Evolutionary conservation across 2,113 vertebrate genomes (phyloP), one percentile per base, ranked within the genome.

Genomic region (Elephas maximus): DNA sequence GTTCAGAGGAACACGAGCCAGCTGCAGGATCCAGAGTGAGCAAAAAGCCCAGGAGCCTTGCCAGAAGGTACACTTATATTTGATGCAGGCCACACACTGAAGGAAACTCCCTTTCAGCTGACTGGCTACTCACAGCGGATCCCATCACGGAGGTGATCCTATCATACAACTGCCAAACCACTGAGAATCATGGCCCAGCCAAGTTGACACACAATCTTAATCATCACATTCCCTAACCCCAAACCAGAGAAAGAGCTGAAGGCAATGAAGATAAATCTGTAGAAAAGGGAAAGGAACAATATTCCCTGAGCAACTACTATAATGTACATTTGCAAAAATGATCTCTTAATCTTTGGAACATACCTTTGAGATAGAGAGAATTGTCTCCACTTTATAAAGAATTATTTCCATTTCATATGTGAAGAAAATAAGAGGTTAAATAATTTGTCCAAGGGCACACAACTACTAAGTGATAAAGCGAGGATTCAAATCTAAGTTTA

Each of bases 401-500:
- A 87, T 88, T 51, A 30, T 71, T 44, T 94, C 78, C 21, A 73
- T 79, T 74, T 78, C 73, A 76, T 10, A 91, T 28, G 67, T 73
- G 53, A 48, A 79, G 76, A 77, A 83, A 90, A 79, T 62, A 57
- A 93, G 76, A 92, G 18, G 24, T 53, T 63, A 79, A 88, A 79
- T 73, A 30, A 65, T 81, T 88, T 93, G 14, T 28, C 44, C 60
- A 93, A 48, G 24, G 44, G 23, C 21, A 80, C 6, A 85, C 26
- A 91, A n/a, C 53, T 51, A 81, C 11, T 71, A 71, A 30, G 28
- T 63, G n/a, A 84, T 67, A 9, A 90, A 65, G 57, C 48, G 53
- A 71, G 37, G 30, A 89, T 79, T 95, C 80, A 93, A 91, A 91
- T 21, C 6, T 51, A 88, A 90, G 21, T 65, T 11, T 81, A 12